Base-by-base conservation (phyloP, 1,140 invertebrate species). In the Oryctes rhinoceros region DNA sequence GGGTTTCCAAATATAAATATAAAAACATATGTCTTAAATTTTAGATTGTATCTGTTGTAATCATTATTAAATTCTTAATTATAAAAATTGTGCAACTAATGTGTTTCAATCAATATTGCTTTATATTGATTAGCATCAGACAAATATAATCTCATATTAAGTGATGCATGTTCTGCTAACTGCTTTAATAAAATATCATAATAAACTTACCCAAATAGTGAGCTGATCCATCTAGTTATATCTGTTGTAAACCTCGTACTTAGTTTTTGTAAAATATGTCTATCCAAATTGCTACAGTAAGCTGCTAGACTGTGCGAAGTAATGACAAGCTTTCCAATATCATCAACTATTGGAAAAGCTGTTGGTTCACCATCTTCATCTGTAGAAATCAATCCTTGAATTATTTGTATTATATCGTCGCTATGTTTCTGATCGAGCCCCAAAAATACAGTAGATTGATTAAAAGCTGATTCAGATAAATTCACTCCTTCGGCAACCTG, bases 251-350 rank as follows among this genome's bases (percentile, higher is more conserved):
- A 90, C 83, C 94, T 92, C 74, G 91, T 91, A 30, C 92, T 92
- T 47, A 96, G 87, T 84, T 92, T 91, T 59, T 93, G 92, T 48
- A 94, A 90, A 86, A 95, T 92, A 77, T 88, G 87, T 67, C 92
- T 89, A 74, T 94, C 93, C 74, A 96, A 86, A 49, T 92, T 91
- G 7, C 92, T 91, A 80, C 94, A 91, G 84, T 94, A 93, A 4
- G 94, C 94, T 10, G 92, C 91, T 79, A 96, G 87, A 83, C 94
- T 93, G 85, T 96, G 94, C 7, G 94, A 91, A 11, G 94, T 87
- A 37, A 96, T 90, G 7, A 94, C 91, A 59, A 94, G 88, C 80
- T 92, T 92, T 9, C 91, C 91, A 65, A 92, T 88, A 44, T 91
- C 89, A 82, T 92, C 92, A 37, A 94, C 84, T 7, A 88, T 84